Conservation (phyloP, 23 tunicate species). For the Oikopleura vanhoeffeni region DNA sequence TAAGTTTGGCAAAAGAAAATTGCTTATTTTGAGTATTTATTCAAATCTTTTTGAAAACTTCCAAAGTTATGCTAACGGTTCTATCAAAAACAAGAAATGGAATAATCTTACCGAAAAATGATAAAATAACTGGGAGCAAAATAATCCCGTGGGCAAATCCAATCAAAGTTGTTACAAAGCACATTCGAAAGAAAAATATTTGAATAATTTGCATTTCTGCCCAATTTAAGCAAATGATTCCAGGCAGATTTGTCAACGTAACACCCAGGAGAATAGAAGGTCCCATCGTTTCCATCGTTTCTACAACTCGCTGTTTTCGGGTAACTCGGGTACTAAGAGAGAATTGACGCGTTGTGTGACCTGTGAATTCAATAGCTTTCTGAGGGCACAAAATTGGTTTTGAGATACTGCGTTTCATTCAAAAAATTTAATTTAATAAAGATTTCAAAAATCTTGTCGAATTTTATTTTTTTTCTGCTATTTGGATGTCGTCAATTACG, state of each 20-base stretch:
- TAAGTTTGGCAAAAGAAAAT: too few species aligned
- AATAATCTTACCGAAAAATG: conserved; percentile 89
- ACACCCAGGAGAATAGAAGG: conserved; percentile 94
- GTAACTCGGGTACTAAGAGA: conserved; percentile 30
- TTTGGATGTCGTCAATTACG: too few species aligned
- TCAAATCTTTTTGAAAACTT: too few species aligned
- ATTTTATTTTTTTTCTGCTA: too few species aligned
- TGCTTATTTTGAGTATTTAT: too few species aligned
- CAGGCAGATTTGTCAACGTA: conserved; percentile 83
- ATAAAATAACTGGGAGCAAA: conserved; percentile 73
- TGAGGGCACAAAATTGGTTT: too few species aligned
- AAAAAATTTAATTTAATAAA: too few species aligned
- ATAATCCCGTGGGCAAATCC: conserved; percentile 97
- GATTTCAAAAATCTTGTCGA: too few species aligned
- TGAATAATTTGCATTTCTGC: conserved; percentile 85
- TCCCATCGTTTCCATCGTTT: conserved; percentile 76
- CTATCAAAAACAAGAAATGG: too few species aligned
- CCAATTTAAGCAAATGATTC: conserved; percentile 75
- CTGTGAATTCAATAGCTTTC: conserved; percentile 68
- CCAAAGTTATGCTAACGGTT: too few species aligned
- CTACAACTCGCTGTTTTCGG: conserved; percentile 53
- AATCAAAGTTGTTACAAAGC: conserved; percentile 56
- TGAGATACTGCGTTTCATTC: too few species aligned
- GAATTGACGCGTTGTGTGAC: conserved; percentile 69
- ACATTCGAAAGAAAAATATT: conserved; percentile 96